Evolutionary conservation across 2,888 invertebrate species (phyloP).

Genomic region (Limnephilus marmoratus): DNA sequence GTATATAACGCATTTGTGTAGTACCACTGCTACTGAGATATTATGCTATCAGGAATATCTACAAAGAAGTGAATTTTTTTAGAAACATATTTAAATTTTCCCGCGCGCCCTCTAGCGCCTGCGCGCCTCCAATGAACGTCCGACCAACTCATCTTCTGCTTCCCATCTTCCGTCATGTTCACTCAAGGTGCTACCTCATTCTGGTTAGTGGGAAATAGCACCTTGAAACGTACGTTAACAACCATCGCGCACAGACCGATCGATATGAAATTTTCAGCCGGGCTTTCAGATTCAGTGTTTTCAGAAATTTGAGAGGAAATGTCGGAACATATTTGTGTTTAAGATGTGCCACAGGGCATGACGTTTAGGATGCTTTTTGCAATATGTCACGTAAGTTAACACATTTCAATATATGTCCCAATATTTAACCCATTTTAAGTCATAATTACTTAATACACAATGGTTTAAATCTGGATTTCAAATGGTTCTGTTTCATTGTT

Average conservation of each 20-base stretch:
- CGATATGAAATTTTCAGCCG: constrained; percentile 20
- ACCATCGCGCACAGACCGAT: neutral
- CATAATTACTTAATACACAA: neutral
- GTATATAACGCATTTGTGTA: too few relatives aligned
- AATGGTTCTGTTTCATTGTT: neutral
- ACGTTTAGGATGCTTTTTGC: neutral
- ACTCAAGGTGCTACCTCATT: neutral
- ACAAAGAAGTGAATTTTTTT: neutral
- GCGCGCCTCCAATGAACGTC: neutral
- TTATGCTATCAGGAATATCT: too few relatives aligned
- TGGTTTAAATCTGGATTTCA: neutral
- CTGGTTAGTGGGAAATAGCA: neutral
- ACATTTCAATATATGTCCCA: neutral
- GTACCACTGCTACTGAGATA: too few relatives aligned
- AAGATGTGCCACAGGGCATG: neutral
- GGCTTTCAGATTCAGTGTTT: neutral
- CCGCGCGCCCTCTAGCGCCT: neutral
- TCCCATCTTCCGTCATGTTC: neutral
- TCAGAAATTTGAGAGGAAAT: constrained; percentile 13
- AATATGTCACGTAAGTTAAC: neutral
- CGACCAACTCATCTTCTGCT: neutral
- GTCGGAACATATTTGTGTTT: neutral
- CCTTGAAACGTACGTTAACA: too few relatives aligned
- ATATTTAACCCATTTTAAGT: neutral
- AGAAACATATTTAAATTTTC: neutral